Base-by-base conservation (phyloP, 1,140 invertebrate genomes). In the Mya arenaria region DNA sequence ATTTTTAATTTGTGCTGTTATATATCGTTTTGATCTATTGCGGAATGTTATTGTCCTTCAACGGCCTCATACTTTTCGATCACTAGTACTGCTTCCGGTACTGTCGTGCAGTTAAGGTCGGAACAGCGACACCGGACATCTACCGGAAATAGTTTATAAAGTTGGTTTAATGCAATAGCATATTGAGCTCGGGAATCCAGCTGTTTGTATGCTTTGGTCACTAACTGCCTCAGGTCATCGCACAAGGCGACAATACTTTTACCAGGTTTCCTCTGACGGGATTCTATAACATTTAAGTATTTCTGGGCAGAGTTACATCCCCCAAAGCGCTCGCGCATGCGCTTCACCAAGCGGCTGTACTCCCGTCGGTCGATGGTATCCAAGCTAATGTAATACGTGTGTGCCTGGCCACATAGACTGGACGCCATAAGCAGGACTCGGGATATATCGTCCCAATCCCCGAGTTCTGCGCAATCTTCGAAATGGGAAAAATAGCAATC, bases 381-480 rank as follows among this genome's bases (percentile, higher is more conserved):
- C n/a, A 58, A 28, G 30, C 55, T 58, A n/a, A 58, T 58, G n/a
- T 58, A 58, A 58, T 23, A 58, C n/a, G 6, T 58, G 6, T 28
- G 55, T 8, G 55, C 55, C n/a, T 58, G n/a, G 55, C 55, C 55
- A 8, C 55, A 28, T 23, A 58, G 55, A 58, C 6, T 5, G n/a
- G 55, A n/a, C n/a, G 55, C 55, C 30, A 58, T 8, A n/a, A 58
- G 30, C n/a, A 58, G n/a, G 55, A 58, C 55, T n/a, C n/a, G n/a
- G n/a, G n/a, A n/a, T 72, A 28, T 56, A 72, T 34, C 25, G 28
- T 32, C 41, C 65, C 77, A 80, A 3, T 52, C 30, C 17, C 65
- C 65, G 19, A 80, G n/a, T 28, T 80, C 77, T 32, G 77, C 56
- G 52, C 77, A 80, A 28, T 71, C 60, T 80, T 71, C 55, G 62